These are phyloP conservation scores for Pristionchus fissidentatus DNA, from an alignment of 2,888 invertebrate species.

Conservation along the genomic window DNA sequence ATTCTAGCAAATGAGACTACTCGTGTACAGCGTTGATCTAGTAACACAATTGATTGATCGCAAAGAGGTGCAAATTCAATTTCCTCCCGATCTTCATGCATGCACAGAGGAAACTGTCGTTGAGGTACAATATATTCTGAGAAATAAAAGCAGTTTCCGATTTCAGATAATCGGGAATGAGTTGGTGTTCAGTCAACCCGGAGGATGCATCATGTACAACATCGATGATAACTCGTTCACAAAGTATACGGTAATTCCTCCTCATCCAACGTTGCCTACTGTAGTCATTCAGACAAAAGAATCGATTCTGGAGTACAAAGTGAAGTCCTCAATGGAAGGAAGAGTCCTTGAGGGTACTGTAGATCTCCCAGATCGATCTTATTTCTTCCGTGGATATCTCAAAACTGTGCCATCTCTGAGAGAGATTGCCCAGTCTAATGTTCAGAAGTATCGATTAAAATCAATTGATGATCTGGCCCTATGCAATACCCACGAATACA, in stretches of 20 bases:
- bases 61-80: too few species aligned
- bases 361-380: neutral
- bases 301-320: neutral
- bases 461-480: neutral
- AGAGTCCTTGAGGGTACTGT: neutral
- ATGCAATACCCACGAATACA: neutral
- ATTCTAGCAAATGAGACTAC: neutral
- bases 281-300: neutral
- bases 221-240: neutral
- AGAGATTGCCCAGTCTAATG: neutral
- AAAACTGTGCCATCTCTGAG: slow-evolving; percentile 9
- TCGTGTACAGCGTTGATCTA: neutral
- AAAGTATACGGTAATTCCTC: neutral
- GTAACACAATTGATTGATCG: neutral
- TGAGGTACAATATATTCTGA: neutral
- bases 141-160: too few species aligned
- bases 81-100: slow-evolving; percentile 1
- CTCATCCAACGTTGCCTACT: neutral
- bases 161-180: neutral
- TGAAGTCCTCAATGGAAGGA: slow-evolving; percentile 22
- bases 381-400: slow-evolving; percentile 23
- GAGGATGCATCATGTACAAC: slow-evolving; percentile 2
- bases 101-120: neutral
- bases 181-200: slow-evolving; percentile 12
- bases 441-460: neutral